These are phyloP conservation scores for Peromyscus nudipes DNA, from an alignment of 2,797 vertebrate species.

Conservation along the genomic window DNA sequence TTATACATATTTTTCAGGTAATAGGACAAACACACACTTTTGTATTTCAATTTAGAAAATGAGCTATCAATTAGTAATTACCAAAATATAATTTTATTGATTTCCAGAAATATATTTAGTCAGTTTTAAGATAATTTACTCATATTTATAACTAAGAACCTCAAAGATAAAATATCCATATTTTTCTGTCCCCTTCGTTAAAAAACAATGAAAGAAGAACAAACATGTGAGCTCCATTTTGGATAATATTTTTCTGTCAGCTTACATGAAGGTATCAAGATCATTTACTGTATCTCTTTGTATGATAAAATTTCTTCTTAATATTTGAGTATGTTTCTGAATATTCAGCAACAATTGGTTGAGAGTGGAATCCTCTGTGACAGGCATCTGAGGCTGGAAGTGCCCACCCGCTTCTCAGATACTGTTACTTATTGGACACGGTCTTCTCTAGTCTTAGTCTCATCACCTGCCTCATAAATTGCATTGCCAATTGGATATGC, in stretches of 20 bases:
- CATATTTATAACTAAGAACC: background rate
- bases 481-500: background rate
- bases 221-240: background rate
- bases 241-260: background rate
- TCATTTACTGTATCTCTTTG: background rate
- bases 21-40: background rate
- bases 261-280: background rate
- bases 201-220: background rate
- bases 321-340: background rate
- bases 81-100: background rate
- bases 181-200: background rate
- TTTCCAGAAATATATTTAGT: constrained; percentile 8
- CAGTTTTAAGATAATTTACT: background rate
- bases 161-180: background rate
- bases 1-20: background rate
- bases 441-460: background rate
- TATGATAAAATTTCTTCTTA: constrained; percentile 11
- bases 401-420: background rate
- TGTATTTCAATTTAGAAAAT: background rate
- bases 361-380: background rate
- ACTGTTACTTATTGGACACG: background rate
- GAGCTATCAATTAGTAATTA: background rate
- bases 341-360: background rate
- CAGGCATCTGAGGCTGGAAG: background rate
- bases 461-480: background rate